Percentiles rank a stretch among this genome's conserved stretches.
Evolutionary conservation across 2,888 invertebrate genomes (phyloP).

Genomic region (Conomelus anceps): DNA sequence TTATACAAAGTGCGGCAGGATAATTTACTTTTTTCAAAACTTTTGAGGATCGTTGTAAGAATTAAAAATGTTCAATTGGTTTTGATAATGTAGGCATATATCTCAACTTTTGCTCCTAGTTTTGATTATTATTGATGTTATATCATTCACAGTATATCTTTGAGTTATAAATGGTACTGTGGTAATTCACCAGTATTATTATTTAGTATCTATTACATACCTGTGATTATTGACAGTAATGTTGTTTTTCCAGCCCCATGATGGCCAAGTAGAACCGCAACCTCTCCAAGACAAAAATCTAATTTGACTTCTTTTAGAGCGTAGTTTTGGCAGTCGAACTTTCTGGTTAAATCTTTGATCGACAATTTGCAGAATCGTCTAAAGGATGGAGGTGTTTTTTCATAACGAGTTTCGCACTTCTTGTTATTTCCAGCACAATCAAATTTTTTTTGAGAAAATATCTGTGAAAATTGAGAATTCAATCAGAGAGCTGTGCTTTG

Average conservation of each 20-base stretch:
- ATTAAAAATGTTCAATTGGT: too few species aligned
- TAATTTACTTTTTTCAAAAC: too few species aligned
- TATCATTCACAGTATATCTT: background rate
- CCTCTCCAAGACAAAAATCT: constrained; percentile 73
- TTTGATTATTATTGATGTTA: too few species aligned
- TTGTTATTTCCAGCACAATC: constrained; percentile 14
- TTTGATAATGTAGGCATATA: too few species aligned
- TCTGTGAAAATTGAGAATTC: constrained; percentile 8
- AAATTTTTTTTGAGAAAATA: background rate
- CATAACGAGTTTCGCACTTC: constrained; percentile 37
- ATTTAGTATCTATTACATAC: constrained; percentile 60
- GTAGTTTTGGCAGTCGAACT: constrained; percentile 41
- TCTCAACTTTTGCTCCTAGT: too few species aligned
- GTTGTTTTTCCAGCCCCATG: constrained; percentile 86
- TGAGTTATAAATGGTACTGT: background rate
- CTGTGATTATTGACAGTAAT: constrained; percentile 63
- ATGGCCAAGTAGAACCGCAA: constrained; percentile 79
- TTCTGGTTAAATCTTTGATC: constrained; percentile 39
- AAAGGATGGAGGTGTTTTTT: constrained; percentile 37
- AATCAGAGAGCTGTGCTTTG: background rate
- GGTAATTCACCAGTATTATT: too few species aligned
- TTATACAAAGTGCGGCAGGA: too few species aligned
- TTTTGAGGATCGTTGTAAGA: too few species aligned
- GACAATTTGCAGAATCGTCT: constrained; percentile 43
- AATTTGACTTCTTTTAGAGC: constrained; percentile 43